Evolutionary conservation across 2,797 vertebrate species (phyloP), one percentile per base, ranked within the genome.

Genomic region (Pampus argenteus): DNA sequence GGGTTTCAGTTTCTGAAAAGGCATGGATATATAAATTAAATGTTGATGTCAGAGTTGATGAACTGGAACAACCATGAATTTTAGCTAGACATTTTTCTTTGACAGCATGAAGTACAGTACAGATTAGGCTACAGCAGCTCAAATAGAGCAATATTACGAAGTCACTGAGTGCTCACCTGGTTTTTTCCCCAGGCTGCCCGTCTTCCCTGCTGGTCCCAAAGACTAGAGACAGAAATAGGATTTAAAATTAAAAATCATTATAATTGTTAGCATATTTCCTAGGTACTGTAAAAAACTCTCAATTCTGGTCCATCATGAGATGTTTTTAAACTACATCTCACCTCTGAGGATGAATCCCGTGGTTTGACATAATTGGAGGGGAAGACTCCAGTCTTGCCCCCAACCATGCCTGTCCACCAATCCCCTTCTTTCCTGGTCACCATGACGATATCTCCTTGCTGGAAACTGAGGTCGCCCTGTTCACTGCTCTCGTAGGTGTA

Each of bases 401-500:
- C 95, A 62, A 96, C 94, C 22, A 94, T 94, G 42, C 98, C 98
- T 0, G 98, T 99, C 98, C 98, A 99, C 98, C 98, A 99, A 82
- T 99, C 98, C 0, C 98, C 98, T 87, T 99, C 98, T 91, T 98
- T 99, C 93, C 97, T 98, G 79, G 96, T 98, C 74, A 99, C 98
- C 87, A 96, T 87, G 84, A 99, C 98, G 79, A 99, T 81, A 77
- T 99, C 98, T 40, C 98, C 98, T 89, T 99, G 98, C 91, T 98
- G 97, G 94, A 99, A 99, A 73, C 96, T 98, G 88, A 99, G 94
- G 91, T 99, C 98, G 0, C 98, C 98, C 92, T 97, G 98, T 91
- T 99, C 98, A 48, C 92, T 97, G 93, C 98, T 99, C 92, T 99
- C 98, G 3, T 99, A 99, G 7, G 97, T 99, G 86, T 99, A 99